Evolutionary conservation across 2,888 invertebrate genomes (phyloP), one percentile per base, ranked within the genome.

Genomic region (Calameuta idolon): DNA sequence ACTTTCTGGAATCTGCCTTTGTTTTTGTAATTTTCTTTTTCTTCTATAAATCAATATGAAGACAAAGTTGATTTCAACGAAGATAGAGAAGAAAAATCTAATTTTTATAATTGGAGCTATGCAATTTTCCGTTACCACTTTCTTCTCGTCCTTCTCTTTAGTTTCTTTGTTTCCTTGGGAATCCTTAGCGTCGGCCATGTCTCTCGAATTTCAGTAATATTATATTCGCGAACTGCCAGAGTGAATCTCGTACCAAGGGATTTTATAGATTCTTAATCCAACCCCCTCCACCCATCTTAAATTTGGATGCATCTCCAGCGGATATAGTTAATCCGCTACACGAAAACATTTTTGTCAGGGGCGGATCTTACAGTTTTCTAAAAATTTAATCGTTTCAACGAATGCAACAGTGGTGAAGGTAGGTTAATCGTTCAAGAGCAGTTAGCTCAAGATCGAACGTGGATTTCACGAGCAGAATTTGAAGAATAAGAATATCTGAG

Each of bases 11-110:
- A 12, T 75, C 55, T 33, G 68, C 73, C 30, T 78, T 76, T 4
- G 75, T n/a, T 35, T 82, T 82, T 3, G 75, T 30, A 55, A 69
- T 73, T 73, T 82, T 82, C 73, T 82, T 82, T 37, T 79, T 82
- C 73, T 80, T 80, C 81, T 82, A 35, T 9, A 74, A n/a, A 37
- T 69, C 69, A 15, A 31, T 30, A 40, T 3, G 31, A 35, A 40
- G 69, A 75, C 23, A 55, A 74, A 73, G 23, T 55, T 55, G 55
- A 34, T 55, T 55, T 55, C 23, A 55, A 55, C 9, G 55, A 23
- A 23, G 9, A 0, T 23, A 55, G 2, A 55, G 23, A 55, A 23
- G 23, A 23, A 55, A 55, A 55, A 55, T 5, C 2, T 55, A 5
- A 55, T 55, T 9, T 23, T 23, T 23, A 55, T 23, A 9, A 9